These are phyloP conservation scores for Phymorhynchus buccinoides DNA, from an alignment of 1,140 invertebrate genomes.

Conservation along the genomic window DNA sequence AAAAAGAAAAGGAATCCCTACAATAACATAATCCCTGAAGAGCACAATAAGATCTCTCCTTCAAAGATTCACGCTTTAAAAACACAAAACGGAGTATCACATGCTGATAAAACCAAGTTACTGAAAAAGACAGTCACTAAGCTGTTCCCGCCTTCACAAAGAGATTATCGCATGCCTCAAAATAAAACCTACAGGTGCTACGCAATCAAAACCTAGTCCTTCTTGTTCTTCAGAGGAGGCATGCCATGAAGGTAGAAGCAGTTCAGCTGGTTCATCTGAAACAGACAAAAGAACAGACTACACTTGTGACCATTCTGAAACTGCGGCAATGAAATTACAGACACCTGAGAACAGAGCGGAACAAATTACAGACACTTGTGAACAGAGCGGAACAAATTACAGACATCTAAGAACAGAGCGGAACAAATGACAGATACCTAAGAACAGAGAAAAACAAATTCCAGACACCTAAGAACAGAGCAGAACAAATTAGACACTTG, in stretches of 20 bases:
- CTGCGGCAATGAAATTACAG: too few species aligned
- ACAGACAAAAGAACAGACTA: conserved; percentile 20
- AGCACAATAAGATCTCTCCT: not conserved
- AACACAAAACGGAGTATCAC: not conserved
- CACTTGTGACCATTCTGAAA: conserved; percentile 4
- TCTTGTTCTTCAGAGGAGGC: conserved; percentile 5
- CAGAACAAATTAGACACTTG: too few species aligned
- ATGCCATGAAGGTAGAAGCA: conserved; percentile 39
- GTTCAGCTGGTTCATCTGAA: conserved; percentile 39
- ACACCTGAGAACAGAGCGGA: too few species aligned
- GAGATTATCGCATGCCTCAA: not conserved
- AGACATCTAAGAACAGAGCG: not conserved
- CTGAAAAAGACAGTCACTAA: not conserved
- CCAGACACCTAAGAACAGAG: too few species aligned
- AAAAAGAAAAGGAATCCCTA: not conserved
- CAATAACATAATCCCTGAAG: not conserved
- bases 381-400: too few species aligned
- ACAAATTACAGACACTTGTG: too few species aligned
- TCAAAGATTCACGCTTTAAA: not conserved
- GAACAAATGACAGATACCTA: not conserved
- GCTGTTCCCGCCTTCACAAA: not conserved
- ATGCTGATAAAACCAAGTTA: not conserved
- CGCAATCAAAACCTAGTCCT: not conserved
- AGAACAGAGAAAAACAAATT: not conserved
- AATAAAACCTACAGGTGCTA: not conserved